Evolutionary conservation across 2,797 vertebrate genomes (phyloP), one percentile per base, ranked within the genome.

Genomic region (Hypotaenidia okinawae): DNA sequence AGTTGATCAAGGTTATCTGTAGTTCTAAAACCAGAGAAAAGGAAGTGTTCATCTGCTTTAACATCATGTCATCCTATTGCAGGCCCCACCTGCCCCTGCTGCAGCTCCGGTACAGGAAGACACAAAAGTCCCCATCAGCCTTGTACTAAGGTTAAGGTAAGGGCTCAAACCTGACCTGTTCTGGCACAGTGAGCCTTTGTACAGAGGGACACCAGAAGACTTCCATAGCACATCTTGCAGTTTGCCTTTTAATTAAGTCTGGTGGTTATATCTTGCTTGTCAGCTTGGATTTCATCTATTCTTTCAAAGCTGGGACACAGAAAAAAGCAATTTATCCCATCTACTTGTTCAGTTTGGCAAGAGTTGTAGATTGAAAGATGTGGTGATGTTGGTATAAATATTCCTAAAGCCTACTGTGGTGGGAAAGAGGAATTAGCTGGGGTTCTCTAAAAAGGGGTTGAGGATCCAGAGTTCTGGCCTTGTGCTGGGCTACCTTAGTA

Each of bases 91-190:
- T 87, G 88, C 97, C 59, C 95, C 97, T 75, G 85, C 96, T 95
- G 93, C 95, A 93, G 94, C 85, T 62, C 96, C 94, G 72, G 96
- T 96, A 77, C 97, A 97, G 84, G 98, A 98, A 95, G 97, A 97
- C 69, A 94, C 89, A 3, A 98, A 98, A 89, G 96, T 98, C 81
- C 98, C 99, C 75, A 99, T 99, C 97, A 99, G 99, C 97, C 98
- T 99, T 88, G 99, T 99, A 76, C 98, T 99, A 97, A 98, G 99
- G 97, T 98, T 99, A 98, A 99, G 99, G 99, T 99, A 97, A 84
- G 98, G 97, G 30, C 35, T n/a, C 51, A 52, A 43, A 85, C 41
- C 41, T 39, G 35, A 41, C 41, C 49, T 41, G 23, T 68, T 83
- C 54, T 68, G 15, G 85, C 39, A 35, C 41, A 19, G 16, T 3